Evolutionary conservation across 2,113 vertebrate genomes (phyloP).

Genomic region (Castor canadensis): DNA sequence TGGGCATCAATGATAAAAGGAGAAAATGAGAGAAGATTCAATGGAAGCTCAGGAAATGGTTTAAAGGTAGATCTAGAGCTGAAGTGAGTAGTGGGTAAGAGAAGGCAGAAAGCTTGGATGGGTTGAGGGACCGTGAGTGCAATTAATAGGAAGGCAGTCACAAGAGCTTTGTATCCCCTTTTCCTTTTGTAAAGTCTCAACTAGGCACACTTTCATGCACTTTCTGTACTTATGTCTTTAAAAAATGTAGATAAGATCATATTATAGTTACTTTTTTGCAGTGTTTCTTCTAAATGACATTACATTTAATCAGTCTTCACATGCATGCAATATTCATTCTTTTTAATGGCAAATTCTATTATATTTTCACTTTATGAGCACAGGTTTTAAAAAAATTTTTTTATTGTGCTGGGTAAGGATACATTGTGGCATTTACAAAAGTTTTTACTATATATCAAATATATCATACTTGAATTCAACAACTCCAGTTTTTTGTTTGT

Average conservation of each 20-base stretch:
- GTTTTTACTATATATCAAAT: too few relatives aligned
- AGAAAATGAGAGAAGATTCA: background rate
- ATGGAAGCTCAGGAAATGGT: background rate
- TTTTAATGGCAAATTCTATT: background rate
- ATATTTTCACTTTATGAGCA: background rate
- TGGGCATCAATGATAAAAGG: background rate
- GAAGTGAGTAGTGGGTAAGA: background rate
- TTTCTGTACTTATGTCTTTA: background rate
- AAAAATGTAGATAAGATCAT: background rate
- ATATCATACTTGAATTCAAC: too few relatives aligned
- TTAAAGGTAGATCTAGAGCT: background rate
- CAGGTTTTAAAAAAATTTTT: background rate
- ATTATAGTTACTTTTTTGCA: background rate
- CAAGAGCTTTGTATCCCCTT: background rate
- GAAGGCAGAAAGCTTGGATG: background rate
- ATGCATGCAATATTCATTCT: background rate
- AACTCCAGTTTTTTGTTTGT: too few relatives aligned
- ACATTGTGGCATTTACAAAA: too few relatives aligned
- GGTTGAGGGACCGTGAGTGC: background rate
- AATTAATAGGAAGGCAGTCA: background rate
- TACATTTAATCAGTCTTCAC: background rate
- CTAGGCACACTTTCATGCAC: background rate
- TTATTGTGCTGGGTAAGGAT: background rate
- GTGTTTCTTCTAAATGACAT: background rate
- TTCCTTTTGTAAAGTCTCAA: background rate